phyloP scores from a whole-genome alignment of 2,113 vertebrate genomes.

The Zosterops borbonicus region DNA sequence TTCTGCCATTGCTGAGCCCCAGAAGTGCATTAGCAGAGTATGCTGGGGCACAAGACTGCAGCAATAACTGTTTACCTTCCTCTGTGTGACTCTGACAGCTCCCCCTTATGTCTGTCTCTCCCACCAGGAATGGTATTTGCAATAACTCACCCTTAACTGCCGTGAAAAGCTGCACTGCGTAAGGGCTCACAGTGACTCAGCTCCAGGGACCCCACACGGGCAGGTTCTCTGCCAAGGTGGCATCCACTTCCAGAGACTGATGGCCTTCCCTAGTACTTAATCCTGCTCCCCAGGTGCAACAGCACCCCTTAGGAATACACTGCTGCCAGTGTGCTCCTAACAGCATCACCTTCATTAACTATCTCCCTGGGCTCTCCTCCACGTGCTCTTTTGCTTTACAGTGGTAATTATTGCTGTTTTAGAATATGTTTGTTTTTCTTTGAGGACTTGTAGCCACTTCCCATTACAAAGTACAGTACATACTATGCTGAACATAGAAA shows the following conservation, averaged over 20 bases:
- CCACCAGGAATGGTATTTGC: not conserved
- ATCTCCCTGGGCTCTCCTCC: not conserved
- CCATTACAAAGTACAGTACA: slow-evolving; percentile 54
- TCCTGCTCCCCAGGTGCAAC: not conserved
- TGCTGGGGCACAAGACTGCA: rapidly evolving
- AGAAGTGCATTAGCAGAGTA: not conserved
- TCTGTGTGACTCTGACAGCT: not conserved
- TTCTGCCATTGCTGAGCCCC: not conserved
- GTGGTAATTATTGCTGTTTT: slow-evolving; percentile 76
- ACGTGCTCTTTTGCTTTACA: slow-evolving; percentile 35
- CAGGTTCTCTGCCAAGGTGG: not conserved
- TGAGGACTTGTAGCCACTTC: slow-evolving; percentile 55
- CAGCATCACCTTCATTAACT: not conserved
- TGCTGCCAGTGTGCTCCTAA: not conserved
- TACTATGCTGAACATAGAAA: slow-evolving; percentile 58
- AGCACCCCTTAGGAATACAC: not conserved
- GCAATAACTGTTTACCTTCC: not conserved
- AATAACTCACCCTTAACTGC: not conserved
- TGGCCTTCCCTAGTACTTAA: not conserved
- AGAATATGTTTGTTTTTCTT: not conserved
- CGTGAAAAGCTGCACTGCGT: not conserved
- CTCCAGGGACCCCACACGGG: not conserved
- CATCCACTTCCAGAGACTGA: not conserved
- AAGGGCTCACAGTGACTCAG: not conserved
- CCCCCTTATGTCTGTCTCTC: not conserved